Conservation (phyloP, 2,113 vertebrate species). For the Charadrius vociferus region DNA sequence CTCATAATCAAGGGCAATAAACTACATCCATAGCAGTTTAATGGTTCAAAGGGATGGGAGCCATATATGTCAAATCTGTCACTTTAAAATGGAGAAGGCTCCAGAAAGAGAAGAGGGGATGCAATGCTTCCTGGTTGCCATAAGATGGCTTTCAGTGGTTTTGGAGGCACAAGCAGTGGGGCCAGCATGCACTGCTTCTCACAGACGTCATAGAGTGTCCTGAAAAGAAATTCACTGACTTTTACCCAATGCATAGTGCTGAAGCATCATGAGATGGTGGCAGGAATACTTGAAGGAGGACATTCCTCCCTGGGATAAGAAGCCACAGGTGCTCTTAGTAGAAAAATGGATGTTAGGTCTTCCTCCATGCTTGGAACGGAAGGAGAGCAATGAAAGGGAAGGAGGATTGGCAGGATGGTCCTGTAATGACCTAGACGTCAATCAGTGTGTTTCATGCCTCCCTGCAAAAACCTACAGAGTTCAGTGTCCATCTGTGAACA, state of each 20-base stretch:
- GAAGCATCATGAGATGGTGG: neutral
- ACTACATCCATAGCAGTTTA: neutral
- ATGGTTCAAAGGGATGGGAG: neutral
- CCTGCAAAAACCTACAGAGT: neutral
- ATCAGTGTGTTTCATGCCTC: neutral
- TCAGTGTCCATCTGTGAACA: neutral
- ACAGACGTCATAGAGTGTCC: neutral
- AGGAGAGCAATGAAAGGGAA: neutral
- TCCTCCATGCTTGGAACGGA: neutral
- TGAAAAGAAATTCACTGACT: neutral
- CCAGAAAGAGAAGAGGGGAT: neutral
- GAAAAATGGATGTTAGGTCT: neutral
- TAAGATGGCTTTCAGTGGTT: neutral
- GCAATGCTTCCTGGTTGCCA: neutral
- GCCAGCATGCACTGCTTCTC: neutral
- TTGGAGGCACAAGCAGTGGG: neutral
- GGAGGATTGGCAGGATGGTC: neutral
- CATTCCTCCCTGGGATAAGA: neutral
- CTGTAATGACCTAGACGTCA: neutral
- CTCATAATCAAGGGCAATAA: constrained; percentile 23
- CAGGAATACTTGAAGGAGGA: neutral
- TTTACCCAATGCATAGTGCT: neutral
- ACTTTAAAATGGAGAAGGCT: neutral
- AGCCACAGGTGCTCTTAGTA: neutral
- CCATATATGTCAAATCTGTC: neutral